Percentiles rank a stretch among this genome's conserved stretches.
phyloP scores from a whole-genome alignment of 2,113 vertebrate genomes.

The Cathartes aura region DNA sequence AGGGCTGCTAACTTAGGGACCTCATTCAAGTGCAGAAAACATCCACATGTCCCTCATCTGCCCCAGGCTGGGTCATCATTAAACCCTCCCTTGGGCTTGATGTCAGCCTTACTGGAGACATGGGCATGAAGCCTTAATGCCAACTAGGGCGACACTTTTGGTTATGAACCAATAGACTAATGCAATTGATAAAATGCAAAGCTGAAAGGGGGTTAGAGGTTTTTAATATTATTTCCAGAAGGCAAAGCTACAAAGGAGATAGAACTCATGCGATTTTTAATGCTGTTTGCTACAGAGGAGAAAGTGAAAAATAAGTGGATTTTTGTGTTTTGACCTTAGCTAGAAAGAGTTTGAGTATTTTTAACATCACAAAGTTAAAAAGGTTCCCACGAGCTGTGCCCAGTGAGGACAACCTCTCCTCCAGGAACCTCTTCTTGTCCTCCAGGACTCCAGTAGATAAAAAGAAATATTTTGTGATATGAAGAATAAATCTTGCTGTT shows the following conservation, averaged over 20 bases:
- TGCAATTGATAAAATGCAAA: background rate
- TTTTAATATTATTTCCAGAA: background rate
- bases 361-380: background rate
- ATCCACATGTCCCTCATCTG: background rate
- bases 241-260: background rate
- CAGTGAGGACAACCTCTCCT: background rate
- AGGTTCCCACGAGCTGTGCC: background rate
- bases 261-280: background rate
- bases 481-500: background rate
- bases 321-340: background rate
- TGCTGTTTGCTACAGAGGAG: background rate
- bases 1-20: background rate
- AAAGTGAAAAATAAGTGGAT: background rate
- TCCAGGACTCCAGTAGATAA: background rate
- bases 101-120: background rate
- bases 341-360: background rate
- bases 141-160: accelerated
- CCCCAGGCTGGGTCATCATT: background rate
- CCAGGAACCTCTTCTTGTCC: background rate
- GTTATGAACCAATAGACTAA: background rate
- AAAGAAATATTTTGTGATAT: background rate
- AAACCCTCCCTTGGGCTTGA: background rate
- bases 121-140: background rate
- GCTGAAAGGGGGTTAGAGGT: background rate
- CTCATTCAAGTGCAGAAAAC: background rate